Percentiles rank a stretch among this genome's conserved stretches.
These are phyloP conservation scores for Vulpes vulpes DNA, from an alignment of 2,113 vertebrate species.

Conservation along the genomic window DNA sequence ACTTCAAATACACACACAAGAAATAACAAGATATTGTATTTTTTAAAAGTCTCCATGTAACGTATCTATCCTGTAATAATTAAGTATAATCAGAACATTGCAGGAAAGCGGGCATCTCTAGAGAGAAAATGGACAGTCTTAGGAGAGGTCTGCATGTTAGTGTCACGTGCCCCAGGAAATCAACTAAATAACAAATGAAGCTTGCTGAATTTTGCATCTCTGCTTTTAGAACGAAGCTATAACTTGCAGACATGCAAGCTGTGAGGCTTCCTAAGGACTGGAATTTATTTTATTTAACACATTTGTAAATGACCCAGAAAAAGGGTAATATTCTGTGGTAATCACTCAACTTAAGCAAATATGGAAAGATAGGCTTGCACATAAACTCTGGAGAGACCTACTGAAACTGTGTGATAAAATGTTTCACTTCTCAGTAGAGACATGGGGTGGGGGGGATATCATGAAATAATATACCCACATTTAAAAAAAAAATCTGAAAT, in stretches of 20 bases:
- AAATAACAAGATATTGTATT: background rate
- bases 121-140: background rate
- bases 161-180: background rate
- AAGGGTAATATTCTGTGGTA: background rate
- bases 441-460: background rate
- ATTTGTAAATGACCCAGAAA: conserved; percentile 10
- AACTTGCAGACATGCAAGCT: background rate
- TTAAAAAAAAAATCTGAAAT: background rate
- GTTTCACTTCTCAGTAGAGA: background rate
- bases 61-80: background rate
- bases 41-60: background rate
- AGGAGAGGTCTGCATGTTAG: background rate
- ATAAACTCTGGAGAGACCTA: background rate
- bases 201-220: background rate
- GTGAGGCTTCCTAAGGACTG: background rate
- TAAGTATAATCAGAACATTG: background rate
- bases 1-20: background rate
- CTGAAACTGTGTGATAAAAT: background rate
- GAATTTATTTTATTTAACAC: background rate
- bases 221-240: background rate
- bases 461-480: background rate
- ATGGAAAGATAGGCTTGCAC: background rate
- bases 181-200: background rate
- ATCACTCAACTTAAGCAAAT: background rate
- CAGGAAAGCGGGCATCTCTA: background rate